phyloP scores from a whole-genome alignment of 1,140 invertebrate species.

The Penaeus vannamei region DNA sequence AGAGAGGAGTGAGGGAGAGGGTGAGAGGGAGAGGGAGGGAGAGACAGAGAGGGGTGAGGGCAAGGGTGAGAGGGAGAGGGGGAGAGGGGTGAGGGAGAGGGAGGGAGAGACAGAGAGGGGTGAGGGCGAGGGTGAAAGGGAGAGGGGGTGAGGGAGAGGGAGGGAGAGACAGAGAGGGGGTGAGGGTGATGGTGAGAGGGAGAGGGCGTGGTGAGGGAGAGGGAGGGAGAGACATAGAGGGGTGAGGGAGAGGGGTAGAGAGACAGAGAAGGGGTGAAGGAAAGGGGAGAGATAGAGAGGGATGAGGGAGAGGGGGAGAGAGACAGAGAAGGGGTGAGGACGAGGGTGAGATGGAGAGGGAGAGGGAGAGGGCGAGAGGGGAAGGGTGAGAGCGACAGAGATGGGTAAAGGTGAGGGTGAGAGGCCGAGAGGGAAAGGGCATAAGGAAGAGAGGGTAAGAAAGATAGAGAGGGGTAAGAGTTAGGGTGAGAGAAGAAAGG shows the following conservation, averaged over 20 bases:
- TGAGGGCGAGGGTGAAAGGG: background rate
- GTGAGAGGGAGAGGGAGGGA: background rate
- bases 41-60: background rate
- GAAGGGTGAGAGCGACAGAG: too few species aligned
- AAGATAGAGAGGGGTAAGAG: too few species aligned
- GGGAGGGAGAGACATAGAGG: background rate
- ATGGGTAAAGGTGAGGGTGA: too few species aligned
- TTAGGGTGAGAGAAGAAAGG: background rate
- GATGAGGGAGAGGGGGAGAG: background rate
- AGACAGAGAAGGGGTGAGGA: background rate
- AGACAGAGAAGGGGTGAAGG: background rate
- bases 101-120: background rate
- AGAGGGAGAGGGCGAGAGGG: background rate
- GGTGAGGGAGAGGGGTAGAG: background rate
- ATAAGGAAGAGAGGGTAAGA: too few species aligned
- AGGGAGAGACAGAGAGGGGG: background rate
- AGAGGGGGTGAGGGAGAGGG: background rate
- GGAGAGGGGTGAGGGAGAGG: background rate
- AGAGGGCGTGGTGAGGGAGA: too few species aligned
- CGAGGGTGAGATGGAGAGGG: background rate
- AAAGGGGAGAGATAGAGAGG: background rate
- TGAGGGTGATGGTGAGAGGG: background rate
- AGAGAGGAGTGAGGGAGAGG: background rate
- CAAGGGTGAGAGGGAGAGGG: conserved; percentile 36
- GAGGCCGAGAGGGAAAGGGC: background rate